phyloP scores from a whole-genome alignment of 2,888 invertebrate genomes.

The Xestia xanthographa region DNA sequence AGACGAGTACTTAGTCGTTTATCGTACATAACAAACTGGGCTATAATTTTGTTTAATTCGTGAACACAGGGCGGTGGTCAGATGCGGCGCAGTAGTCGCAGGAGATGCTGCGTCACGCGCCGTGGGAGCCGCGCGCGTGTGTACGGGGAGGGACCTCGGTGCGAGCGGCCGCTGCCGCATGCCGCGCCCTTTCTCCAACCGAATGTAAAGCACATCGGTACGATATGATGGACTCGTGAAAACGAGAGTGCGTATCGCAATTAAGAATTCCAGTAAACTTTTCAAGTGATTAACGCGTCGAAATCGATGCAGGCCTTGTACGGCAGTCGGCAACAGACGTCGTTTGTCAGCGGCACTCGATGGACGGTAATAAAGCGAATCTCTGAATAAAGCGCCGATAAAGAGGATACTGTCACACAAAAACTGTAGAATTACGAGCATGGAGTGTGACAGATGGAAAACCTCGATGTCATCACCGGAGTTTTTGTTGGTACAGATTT shows the following conservation, averaged over 20 bases:
- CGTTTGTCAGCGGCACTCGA: conserved; percentile 30
- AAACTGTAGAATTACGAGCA: conserved; percentile 64
- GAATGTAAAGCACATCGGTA: neutral
- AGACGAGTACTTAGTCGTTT: conserved; percentile 46
- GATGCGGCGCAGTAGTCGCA: conserved; percentile 1
- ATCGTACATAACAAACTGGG: conserved; percentile 50
- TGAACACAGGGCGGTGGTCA: conserved; percentile 35
- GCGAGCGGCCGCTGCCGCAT: neutral
- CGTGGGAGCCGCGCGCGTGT: conserved; percentile 47
- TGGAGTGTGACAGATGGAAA: conserved; percentile 75
- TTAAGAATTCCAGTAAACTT: conserved; percentile 13
- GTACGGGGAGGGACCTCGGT: neutral
- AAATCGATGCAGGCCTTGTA: conserved; percentile 40
- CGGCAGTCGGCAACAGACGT: conserved; percentile 13
- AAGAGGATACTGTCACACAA: conserved; percentile 60
- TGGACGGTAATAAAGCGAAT: conserved; percentile 54
- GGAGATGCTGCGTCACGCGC: conserved; percentile 64
- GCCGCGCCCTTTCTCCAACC: neutral
- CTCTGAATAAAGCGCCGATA: conserved; percentile 60
- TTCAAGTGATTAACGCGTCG: conserved; percentile 34
- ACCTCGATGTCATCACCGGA: conserved; percentile 65
- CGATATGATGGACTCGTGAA: neutral
- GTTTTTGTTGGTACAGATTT: conserved; percentile 73
- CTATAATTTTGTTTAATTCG: conserved; percentile 62
- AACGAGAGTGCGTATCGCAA: neutral